Evolutionary conservation across 2,888 invertebrate species (phyloP), one percentile per base, ranked within the genome.

Genomic region (Orchestes rusci): DNA sequence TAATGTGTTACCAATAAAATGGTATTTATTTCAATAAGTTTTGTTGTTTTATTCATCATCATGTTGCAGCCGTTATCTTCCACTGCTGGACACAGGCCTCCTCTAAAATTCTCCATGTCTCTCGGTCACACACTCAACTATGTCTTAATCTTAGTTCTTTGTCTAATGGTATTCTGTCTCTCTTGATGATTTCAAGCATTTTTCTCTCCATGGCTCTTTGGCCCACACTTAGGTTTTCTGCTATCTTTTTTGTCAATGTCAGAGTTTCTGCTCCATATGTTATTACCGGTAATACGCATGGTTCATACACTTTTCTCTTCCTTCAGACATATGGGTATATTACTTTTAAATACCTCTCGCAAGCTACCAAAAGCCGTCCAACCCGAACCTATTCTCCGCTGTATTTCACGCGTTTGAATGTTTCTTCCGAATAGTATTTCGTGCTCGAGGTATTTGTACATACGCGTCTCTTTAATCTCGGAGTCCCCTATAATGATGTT

Each of bases 211-310:
- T 31, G 7, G 5, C 31, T 31, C 31, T 31, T 31, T 31, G 12
- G n/a, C 31, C 31, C 12, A 31, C 31, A 8, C 31, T 31, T 12
- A 31, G 31, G 5, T 31, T 31, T 7, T 31, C 31, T 31, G 31
- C 31, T 31, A 12, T 8, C 31, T 31, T 31, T n/a, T 31, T 31
- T 31, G 31, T 31, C 12, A 5, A 8, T 31, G 31, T 31, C 12
- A 31, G 12, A 8, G 13, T 31, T 31, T 31, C 31, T 5, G 31
- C 31, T 31, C 12, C 31, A 31, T n/a, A n/a, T n/a, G n/a, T n/a
- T n/a, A n/a, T n/a, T n/a, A n/a, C n/a, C n/a, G n/a, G n/a, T n/a
- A n/a, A n/a, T n/a, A n/a, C 31, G 12, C 13, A 13, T 31, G 5
- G 13, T 31, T 31, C 7, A 13, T 31, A 31, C n/a, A 8, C n/a